Base-by-base conservation (phyloP, 2,888 invertebrate species). In the Coleophora deauratella region DNA sequence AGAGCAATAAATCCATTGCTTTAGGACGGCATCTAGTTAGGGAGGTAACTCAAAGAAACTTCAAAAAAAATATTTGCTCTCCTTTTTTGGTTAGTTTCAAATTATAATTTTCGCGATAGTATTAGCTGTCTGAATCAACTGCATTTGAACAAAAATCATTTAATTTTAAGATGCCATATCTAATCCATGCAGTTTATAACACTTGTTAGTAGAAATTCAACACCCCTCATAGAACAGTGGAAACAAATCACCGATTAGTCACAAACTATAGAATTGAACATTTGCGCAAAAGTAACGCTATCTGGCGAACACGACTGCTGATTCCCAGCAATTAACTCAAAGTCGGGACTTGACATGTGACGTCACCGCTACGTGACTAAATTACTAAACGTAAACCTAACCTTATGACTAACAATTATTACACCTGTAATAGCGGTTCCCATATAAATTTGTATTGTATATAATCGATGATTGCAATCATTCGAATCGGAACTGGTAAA, bases 161-260 rank as follows among this genome's bases (percentile, higher is more conserved):
- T 4, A 21, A 21, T 21, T 21, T 21, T 21, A 21, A 4, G 6
- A 21, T 4, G 6, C 21, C 21, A 21, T 21, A 6, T 21, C 21
- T 21, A 21, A 21, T 21, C 21, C 21, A 21, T 4, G 21, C 21
- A 4, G 3, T 21, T 21, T 21, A 21, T 21, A 21, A 21, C 21
- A 6, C 21, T 21, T 21, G 21, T 21, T 21, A 21, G 6, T 21
- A 21, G 21, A 21, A 3, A 21, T 21, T 21, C n/a, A 34, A 39
- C 38, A 35, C 4, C 8, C 13, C 37, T 2, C 27, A n/a, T 11
- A 34, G 8, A 12, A 39, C 47, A 62, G 57, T 65, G 79, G 62
- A 72, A 57, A 66, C 73, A 38, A n/a, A 15, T 44, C 35, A 11
- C 37, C 62, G 74, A 76, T 79, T 78, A 79, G 77, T 79, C 78